These are phyloP conservation scores for Diadema setosum DNA, from an alignment of 35 echinoderm and acorn worm genomes.

Conservation along the genomic window DNA sequence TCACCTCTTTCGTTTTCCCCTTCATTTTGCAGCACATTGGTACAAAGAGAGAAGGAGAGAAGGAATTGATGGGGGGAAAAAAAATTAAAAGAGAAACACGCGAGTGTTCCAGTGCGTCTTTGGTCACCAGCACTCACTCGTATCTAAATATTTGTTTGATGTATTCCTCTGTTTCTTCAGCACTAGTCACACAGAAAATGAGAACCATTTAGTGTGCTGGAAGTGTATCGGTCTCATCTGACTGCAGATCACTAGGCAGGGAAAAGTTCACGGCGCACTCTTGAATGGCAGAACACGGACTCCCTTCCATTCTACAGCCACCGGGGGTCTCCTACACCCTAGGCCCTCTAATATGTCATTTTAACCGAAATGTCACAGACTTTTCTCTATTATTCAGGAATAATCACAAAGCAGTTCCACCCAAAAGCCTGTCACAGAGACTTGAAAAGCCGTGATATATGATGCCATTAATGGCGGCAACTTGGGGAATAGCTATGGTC, in stretches of 20 bases:
- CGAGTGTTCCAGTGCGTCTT: no score
- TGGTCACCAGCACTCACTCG: neutral
- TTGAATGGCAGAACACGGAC: neutral
- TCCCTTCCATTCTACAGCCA: neutral
- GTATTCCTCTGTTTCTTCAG: neutral
- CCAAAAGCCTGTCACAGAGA: neutral
- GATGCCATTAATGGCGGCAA: constrained; percentile 14
- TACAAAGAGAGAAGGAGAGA: no score
- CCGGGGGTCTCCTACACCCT: neutral
- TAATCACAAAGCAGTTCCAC: neutral
- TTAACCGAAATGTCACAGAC: constrained; percentile 10
- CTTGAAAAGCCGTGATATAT: neutral
- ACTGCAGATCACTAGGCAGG: neutral
- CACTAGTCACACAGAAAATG: constrained; percentile 26
- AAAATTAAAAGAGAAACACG: no score
- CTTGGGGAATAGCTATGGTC: neutral
- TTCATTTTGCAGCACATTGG: no score
- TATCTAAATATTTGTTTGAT: constrained; percentile 19
- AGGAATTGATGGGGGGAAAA: no score
- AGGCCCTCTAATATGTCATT: constrained; percentile 1
- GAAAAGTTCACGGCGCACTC: neutral
- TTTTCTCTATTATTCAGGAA: neutral
- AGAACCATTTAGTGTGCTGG: neutral
- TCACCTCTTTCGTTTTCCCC: neutral
- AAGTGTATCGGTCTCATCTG: constrained; percentile 19